Base-by-base conservation (phyloP, 64 coral and sea anemone species). In the Catalaphyllia jardinei region DNA sequence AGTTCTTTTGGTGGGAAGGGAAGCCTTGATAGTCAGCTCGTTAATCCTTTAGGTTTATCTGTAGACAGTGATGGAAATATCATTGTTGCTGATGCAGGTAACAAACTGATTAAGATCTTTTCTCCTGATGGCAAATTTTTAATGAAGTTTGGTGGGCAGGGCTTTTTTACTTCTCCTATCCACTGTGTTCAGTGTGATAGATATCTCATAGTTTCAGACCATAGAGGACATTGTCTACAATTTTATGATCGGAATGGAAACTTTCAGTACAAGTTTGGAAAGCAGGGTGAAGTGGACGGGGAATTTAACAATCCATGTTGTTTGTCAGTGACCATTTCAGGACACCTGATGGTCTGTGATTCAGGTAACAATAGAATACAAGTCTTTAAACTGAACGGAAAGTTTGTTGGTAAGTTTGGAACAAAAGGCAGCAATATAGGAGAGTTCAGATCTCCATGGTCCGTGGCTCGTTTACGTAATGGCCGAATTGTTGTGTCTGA, bases 21-120 rank as follows among this genome's bases (percentile, higher is more conserved):
- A 52, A 80, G 31, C 42, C 75, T 72, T 2, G 62, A 88, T 18
- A 71, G 75, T 17, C 76, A 93, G 14, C 19, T 88, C 16, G 29
- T 22, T 65, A 82, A 75, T 30, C 91, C 84, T 15, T 25, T 24
- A 8, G 76, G 67, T 49, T 61, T 93, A 72, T 63, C 91, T 2
- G 9, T 88, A 38, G 91, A 93, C 31, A 82, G 29, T 31, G 75
- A 88, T 35, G 86, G 91, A 0, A 93, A 93, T 46, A 24, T 93
- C 14, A 75, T 93, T 67, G 67, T 93, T 75, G 50, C 86, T 14
- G 91, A 89, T 59, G 59, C 67, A 24, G 86, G 63, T 18, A 81
- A 93, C 27, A 75, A 88, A 72, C 85, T 86, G 19, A 59, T 93
- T 63, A 77, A 88, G 80, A 86, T 93, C 24, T 93, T 93, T 65